These are phyloP conservation scores for Meiosimyza platycephala DNA, from an alignment of 2,888 invertebrate genomes.

Conservation along the genomic window DNA sequence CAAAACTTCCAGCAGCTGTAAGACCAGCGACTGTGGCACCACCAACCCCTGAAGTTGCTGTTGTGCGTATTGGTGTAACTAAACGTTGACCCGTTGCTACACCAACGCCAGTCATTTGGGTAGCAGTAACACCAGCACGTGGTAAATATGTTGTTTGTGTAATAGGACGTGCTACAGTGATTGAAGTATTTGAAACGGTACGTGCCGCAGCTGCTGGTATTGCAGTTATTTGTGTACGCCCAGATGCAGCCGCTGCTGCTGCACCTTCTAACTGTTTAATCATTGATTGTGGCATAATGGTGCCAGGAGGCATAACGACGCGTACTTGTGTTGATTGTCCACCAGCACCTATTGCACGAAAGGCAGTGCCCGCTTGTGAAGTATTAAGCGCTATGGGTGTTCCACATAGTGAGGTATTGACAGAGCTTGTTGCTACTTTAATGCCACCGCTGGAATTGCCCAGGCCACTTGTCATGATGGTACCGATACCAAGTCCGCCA, in stretches of 20 bases:
- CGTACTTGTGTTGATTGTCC: constrained; percentile 65
- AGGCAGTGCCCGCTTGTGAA: constrained; percentile 59
- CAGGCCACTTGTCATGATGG: constrained; percentile 42
- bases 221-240: constrained; percentile 65
- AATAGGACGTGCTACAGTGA: constrained; percentile 65
- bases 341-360: constrained; percentile 58
- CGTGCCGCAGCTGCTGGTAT: constrained; percentile 59
- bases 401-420: constrained; percentile 52
- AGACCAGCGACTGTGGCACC: constrained; percentile 55
- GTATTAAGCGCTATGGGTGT: constrained; percentile 56
- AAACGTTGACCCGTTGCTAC: constrained; percentile 58
- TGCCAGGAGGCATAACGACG: constrained; percentile 62
- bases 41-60: constrained; percentile 52
- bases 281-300: constrained; percentile 69
- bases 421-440: constrained; percentile 55
- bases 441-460: constrained; percentile 49
- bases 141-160: constrained; percentile 65
- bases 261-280: constrained; percentile 69
- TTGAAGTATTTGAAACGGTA: constrained; percentile 66
- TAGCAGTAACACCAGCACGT: constrained; percentile 62
- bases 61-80: constrained; percentile 61
- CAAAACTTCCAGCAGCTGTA: constrained; percentile 59
- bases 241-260: constrained; percentile 49
- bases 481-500: constrained; percentile 34
- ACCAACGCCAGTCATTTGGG: constrained; percentile 58